A percentile compares a stretch with the other conserved stretches of the same genome.
Evolutionary conservation across 2,888 invertebrate species (phyloP).

Genomic region (Lasioglossum figueresi): DNA sequence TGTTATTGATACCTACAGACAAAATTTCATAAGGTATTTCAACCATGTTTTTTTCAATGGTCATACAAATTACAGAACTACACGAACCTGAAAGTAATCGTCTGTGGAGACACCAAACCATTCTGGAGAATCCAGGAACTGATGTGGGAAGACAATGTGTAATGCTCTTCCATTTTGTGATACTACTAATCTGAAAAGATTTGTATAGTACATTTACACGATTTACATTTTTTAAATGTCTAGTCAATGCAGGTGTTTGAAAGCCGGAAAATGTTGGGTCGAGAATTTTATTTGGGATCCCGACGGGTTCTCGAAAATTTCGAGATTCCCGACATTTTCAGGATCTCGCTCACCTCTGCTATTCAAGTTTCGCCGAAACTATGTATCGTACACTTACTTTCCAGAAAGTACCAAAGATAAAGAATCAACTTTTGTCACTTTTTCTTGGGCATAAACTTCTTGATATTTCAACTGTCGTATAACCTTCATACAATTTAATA

Average conservation of each 20-base stretch:
- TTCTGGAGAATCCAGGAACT: constrained; percentile 95
- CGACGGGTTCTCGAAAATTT: background rate
- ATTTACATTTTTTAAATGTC: constrained; percentile 1
- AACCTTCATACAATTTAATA: constrained; percentile 92
- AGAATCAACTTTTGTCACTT: constrained; percentile 94
- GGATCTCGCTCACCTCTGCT: background rate
- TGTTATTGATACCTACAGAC: constrained; percentile 91
- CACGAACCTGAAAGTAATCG: constrained; percentile 91
- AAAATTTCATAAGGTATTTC: constrained; percentile 28
- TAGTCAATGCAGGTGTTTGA: background rate
- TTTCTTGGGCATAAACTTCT: constrained; percentile 94
- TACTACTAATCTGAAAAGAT: constrained; percentile 89
- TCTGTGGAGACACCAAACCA: constrained; percentile 95
- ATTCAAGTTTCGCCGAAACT: background rate
- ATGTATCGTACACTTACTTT: constrained; percentile 88
- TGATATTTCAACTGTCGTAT: constrained; percentile 92
- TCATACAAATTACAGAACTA: background rate
- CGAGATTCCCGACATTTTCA: background rate
- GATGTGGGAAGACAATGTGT: constrained; percentile 94
- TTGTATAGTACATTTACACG: background rate
- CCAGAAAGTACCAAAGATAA: constrained; percentile 93
- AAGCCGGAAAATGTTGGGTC: background rate
- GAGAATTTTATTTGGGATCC: background rate
- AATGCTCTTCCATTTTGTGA: constrained; percentile 93
- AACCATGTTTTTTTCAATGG: background rate